Evolutionary conservation across 2,797 vertebrate genomes (phyloP).

Genomic region (Oophaga sylvatica): DNA sequence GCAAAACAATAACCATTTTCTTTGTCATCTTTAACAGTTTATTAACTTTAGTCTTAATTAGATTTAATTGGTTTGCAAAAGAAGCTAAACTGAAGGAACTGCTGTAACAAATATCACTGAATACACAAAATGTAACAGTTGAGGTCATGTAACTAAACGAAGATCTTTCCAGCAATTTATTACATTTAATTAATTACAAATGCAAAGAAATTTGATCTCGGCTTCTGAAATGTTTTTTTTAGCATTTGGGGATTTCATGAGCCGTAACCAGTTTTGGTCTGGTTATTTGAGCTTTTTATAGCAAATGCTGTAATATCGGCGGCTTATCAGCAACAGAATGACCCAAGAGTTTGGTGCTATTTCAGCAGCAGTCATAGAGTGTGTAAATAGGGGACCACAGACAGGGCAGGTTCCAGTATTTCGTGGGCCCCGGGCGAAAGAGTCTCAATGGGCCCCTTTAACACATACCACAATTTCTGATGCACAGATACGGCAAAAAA

Average conservation of each 20-base stretch:
- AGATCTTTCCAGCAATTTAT: slow-evolving; percentile 48
- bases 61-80: slow-evolving; percentile 42
- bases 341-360: not conserved
- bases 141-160: slow-evolving; percentile 17
- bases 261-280: slow-evolving; percentile 12
- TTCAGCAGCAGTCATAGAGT: not conserved
- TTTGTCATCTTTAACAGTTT: slow-evolving; percentile 52
- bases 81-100: slow-evolving; percentile 42
- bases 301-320: not conserved
- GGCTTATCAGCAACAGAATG: not conserved
- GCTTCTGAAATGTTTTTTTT: slow-evolving; percentile 8
- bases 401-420: too few relatives aligned
- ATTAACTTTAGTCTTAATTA: slow-evolving; percentile 56
- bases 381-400: too few relatives aligned
- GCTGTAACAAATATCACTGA: slow-evolving; percentile 45
- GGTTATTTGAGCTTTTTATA: not conserved
- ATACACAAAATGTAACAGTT: slow-evolving; percentile 45
- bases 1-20: slow-evolving; percentile 39
- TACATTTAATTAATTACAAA: slow-evolving; percentile 55
- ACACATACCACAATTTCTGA: too few relatives aligned
- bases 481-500: too few relatives aligned
- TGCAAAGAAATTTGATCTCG: slow-evolving; percentile 6
- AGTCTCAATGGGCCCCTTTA: too few relatives aligned
- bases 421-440: too few relatives aligned
- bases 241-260: slow-evolving; percentile 30